phyloP scores from a whole-genome alignment of 2,888 invertebrate species.

The Eretmocerus hayati region DNA sequence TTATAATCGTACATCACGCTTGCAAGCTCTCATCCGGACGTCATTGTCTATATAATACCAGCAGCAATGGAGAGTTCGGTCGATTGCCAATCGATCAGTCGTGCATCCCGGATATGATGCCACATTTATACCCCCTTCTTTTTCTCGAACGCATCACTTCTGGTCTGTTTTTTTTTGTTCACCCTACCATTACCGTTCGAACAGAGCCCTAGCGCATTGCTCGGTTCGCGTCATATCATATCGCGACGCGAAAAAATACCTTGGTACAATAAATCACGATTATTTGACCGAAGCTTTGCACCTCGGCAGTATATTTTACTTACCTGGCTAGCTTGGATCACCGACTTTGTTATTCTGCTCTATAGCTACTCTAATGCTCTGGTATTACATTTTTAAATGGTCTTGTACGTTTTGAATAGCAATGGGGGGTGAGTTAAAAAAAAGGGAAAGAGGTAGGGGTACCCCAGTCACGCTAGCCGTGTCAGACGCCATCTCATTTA shows the following conservation, averaged over 20 bases:
- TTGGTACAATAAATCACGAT: constrained; percentile 46
- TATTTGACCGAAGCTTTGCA: constrained; percentile 46
- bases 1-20: constrained; percentile 20
- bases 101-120: not conserved
- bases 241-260: constrained; percentile 40
- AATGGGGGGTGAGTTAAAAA: constrained; percentile 32
- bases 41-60: too few species aligned
- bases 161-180: constrained; percentile 3
- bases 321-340: constrained; percentile 46
- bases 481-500: constrained; percentile 43
- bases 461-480: constrained; percentile 27
- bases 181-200: not conserved
- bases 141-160: constrained; percentile 3
- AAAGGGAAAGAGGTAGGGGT: not conserved
- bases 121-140: not conserved
- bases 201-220: not conserved
- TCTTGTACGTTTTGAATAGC: constrained; percentile 48
- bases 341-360: constrained; percentile 26
- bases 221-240: constrained; percentile 24
- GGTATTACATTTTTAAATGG: constrained; percentile 48
- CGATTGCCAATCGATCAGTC: constrained; percentile 22
- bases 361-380: constrained; percentile 22
- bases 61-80: not conserved
- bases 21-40: too few species aligned
- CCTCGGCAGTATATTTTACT: constrained; percentile 46